Evolutionary conservation across 2,113 vertebrate species (phyloP).

Genomic region (Pterocles orientalis): DNA sequence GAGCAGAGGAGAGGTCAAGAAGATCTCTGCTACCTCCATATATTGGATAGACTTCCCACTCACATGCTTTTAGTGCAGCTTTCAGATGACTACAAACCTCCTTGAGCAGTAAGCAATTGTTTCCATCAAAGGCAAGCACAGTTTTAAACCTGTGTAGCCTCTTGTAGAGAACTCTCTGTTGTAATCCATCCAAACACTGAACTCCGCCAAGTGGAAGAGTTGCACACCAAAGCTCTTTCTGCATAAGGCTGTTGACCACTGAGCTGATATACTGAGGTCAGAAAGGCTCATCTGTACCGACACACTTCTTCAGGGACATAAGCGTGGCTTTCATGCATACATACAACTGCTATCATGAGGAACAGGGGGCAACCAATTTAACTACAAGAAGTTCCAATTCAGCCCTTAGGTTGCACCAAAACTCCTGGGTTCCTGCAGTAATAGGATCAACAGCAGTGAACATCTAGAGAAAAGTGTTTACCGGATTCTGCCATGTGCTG

Average conservation of each 20-base stretch:
- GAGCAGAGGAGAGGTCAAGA: background rate
- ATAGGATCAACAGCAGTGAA: background rate
- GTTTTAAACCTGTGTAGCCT: background rate
- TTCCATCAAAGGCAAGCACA: background rate
- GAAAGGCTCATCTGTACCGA: background rate
- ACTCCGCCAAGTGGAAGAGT: background rate
- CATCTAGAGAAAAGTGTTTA: background rate
- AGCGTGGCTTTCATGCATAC: background rate
- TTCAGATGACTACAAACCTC: background rate
- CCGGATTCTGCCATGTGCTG: background rate
- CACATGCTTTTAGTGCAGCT: background rate
- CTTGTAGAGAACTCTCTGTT: background rate
- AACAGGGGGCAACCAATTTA: background rate
- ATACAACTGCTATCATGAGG: background rate
- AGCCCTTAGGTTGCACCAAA: background rate
- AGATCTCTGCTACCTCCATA: accelerated
- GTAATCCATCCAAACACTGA: background rate
- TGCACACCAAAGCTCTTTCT: constrained; percentile 4
- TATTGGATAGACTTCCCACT: background rate
- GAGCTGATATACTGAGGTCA: background rate
- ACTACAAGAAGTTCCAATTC: background rate
- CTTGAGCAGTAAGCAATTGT: background rate
- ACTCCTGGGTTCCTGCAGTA: background rate
- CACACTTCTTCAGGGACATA: background rate
- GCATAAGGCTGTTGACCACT: background rate